Evolutionary conservation across 2,888 invertebrate species (phyloP).

Genomic region (Zhuqinia jingwanae): DNA sequence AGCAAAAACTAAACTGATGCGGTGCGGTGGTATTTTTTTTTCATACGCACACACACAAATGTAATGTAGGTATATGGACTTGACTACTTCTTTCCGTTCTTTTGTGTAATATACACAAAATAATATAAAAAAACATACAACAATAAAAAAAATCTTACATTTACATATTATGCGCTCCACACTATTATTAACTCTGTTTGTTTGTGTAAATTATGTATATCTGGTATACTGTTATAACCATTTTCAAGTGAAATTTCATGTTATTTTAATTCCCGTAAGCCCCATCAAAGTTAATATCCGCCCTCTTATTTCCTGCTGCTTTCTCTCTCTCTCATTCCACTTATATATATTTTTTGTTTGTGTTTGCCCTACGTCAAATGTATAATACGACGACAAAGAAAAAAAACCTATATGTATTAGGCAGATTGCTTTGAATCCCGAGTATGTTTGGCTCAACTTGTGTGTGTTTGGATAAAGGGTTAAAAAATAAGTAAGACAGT

Average conservation of each 20-base stretch:
- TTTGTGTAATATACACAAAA: slow-evolving; percentile 24
- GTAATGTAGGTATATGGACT: too few relatives aligned
- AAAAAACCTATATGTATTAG: too few relatives aligned
- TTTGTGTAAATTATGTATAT: not conserved
- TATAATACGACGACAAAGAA: not conserved
- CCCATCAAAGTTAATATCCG: slow-evolving; percentile 61
- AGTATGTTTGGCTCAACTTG: not conserved
- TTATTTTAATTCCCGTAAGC: slow-evolving; percentile 59
- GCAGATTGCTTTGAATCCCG: slow-evolving; percentile 7
- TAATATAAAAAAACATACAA: slow-evolving; percentile 38
- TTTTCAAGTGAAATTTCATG: slow-evolving; percentile 54
- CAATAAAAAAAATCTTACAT: slow-evolving; percentile 10
- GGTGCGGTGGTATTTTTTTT: not conserved
- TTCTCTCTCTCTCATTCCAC: not conserved
- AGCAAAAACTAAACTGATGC: not conserved
- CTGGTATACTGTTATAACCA: not conserved
- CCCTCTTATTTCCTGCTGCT: not conserved
- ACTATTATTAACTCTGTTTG: too few relatives aligned
- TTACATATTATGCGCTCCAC: not conserved
- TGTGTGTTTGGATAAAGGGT: not conserved
- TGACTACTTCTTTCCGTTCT: not conserved
- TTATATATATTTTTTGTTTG: not conserved
- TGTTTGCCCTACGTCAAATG: not conserved
- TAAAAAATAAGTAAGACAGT: not conserved
- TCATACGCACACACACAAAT: too few relatives aligned